Conservation (phyloP, 2,888 invertebrate species). For the Drosophila lacicola region DNA sequence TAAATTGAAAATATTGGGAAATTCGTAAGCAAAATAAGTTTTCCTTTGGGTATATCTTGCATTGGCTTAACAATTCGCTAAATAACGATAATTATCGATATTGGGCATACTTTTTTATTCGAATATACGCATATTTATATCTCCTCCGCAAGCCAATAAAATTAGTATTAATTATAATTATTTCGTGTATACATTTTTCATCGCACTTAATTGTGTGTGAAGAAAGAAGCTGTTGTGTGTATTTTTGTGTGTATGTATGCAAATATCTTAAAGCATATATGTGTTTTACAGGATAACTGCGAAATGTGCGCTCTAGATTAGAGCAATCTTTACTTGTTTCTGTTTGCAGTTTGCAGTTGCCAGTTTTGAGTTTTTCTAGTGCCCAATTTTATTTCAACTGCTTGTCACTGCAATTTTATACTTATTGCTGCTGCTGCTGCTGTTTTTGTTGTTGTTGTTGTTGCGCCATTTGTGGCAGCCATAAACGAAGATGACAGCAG, state of each 20-base stretch:
- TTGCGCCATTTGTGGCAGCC: conserved; percentile 55
- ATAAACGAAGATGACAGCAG: conserved; percentile 60
- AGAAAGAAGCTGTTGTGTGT: neutral
- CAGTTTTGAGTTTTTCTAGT: conserved; percentile 24
- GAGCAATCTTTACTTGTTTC: conserved; percentile 1
- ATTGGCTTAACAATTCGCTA: too few species aligned
- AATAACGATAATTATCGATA: neutral
- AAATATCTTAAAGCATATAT: neutral
- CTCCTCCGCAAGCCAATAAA: too few species aligned
- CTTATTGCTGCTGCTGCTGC: conserved; percentile 35
- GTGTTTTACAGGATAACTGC: neutral
- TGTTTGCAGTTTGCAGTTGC: conserved; percentile 22
- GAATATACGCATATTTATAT: too few species aligned
- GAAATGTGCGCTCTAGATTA: neutral
- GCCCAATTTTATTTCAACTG: conserved; percentile 41
- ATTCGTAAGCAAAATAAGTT: too few species aligned
- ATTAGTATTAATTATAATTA: too few species aligned
- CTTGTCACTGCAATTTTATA: conserved; percentile 64
- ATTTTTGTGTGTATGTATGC: neutral
- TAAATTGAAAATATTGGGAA: too few species aligned
- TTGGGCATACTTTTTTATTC: neutral
- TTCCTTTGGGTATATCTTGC: too few species aligned
- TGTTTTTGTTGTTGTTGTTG: conserved; percentile 26
- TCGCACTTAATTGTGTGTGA: too few species aligned
- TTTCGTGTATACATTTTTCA: too few species aligned